Base-by-base conservation (phyloP, 1,140 invertebrate species). In the Akabosia matsudoensis region DNA sequence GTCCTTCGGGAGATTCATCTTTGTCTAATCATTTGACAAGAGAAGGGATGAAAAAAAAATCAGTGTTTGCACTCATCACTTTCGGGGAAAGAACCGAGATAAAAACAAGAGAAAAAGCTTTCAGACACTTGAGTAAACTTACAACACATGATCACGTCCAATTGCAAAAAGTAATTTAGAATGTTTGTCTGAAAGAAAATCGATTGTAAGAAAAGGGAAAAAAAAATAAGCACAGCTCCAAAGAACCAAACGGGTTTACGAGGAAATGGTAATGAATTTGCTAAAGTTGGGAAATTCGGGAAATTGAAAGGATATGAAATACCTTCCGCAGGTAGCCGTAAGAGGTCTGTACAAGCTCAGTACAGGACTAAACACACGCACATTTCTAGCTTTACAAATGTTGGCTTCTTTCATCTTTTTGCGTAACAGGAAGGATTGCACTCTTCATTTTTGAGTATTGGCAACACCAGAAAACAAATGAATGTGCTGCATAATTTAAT, bases 241-340 rank as follows among this genome's bases (percentile, higher is more conserved):
- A n/a, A n/a, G n/a, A n/a, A n/a, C n/a, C n/a, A n/a, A n/a, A n/a
- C n/a, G n/a, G n/a, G n/a, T n/a, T n/a, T n/a, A n/a, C n/a, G 31
- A 67, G 61, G 61, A 67, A 67, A 67, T 31, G 24, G 61, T 67
- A 67, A 67, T 67, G 26, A 67, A 67, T 67, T 67, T 67, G 31
- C 26, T 24, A n/a, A 13, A 67, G 61, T 31, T 67, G 61, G 61
- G 61, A 67, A 67, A 67, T 67, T 67, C 61, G 61, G 61, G 61
- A 67, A 67, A 67, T 67, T 67, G 61, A 67, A 67, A 67, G 61
- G 61, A 67, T 67, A 67, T 67, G 24, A 67, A 67, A 67, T 67
- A 30, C 30, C 61, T 67, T 67, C 61, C 61, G 61, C 61, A 67
- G 61, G 61, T 67, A 67, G 61, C 61, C 61, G 61, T 67, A 67